Conservation (phyloP, 2,797 vertebrate genomes). For the Brachymystax lenok region DNA sequence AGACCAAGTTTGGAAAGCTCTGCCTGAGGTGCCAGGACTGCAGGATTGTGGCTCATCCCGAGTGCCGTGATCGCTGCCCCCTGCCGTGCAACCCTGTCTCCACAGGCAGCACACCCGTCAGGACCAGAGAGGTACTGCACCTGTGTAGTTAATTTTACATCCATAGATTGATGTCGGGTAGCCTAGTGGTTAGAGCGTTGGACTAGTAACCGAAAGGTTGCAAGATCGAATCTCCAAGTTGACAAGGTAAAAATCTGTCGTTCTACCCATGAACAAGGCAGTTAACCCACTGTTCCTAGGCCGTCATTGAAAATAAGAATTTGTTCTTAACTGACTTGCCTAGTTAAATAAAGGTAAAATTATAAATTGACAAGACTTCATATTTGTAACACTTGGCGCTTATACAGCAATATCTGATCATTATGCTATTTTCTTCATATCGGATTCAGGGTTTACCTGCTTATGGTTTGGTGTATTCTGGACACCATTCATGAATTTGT, state of each 20-base stretch:
- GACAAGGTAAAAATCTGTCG: too few species aligned
- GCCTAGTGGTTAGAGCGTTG: too few species aligned
- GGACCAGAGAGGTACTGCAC: conserved; percentile 78
- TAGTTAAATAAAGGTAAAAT: too few species aligned
- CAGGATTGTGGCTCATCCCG: conserved; percentile 83
- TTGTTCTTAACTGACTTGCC: too few species aligned
- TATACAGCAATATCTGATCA: background rate
- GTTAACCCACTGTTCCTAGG: too few species aligned
- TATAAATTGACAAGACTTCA: background rate
- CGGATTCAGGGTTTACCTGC: background rate
- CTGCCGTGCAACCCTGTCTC: conserved; percentile 85
- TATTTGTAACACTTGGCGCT: background rate
- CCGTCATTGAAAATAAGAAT: too few species aligned
- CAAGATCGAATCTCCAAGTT: too few species aligned
- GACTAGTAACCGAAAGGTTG: too few species aligned
- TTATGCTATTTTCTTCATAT: background rate
- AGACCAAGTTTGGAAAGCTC: conserved; percentile 91
- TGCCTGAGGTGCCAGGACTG: conserved; percentile 90
- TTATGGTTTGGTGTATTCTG: background rate
- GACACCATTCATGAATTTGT: background rate
- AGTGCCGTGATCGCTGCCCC: conserved; percentile 87
- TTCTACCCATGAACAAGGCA: too few species aligned
- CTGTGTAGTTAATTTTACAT: too few species aligned
- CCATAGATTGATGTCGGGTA: too few species aligned
- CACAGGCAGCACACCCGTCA: conserved; percentile 75